Conservation (phyloP, 2,797 vertebrate genomes). For the Melanotaenia nigrans region DNA sequence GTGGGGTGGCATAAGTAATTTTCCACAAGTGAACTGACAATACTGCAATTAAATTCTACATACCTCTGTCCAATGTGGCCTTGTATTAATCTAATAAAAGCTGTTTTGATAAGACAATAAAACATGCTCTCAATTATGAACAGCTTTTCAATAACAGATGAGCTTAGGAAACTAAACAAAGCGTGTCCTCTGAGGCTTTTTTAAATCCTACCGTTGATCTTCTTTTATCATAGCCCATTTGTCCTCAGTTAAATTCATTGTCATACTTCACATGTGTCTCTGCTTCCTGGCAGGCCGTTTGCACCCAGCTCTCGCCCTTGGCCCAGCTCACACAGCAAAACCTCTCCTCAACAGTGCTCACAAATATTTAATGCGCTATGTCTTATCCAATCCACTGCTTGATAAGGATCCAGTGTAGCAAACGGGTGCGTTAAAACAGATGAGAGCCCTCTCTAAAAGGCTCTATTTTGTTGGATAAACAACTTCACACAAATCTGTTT, state of each 20-base stretch:
- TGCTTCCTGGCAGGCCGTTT: constrained; percentile 62
- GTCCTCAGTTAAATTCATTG: constrained; percentile 60
- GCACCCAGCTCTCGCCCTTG: constrained; percentile 66
- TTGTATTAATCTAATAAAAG: constrained; percentile 63
- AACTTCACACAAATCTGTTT: constrained; percentile 38
- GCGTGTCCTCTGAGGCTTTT: constrained; percentile 65
- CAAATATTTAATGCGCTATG: constrained; percentile 66
- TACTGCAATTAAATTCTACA: constrained; percentile 35
- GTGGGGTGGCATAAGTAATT: constrained; percentile 30
- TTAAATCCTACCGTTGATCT: constrained; percentile 72
- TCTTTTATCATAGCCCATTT: constrained; percentile 56
- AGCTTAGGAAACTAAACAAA: constrained; percentile 75
- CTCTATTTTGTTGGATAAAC: constrained; percentile 46
- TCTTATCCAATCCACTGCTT: constrained; percentile 60
- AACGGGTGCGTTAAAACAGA: constrained; percentile 35
- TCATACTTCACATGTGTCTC: constrained; percentile 68
- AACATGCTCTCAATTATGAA: constrained; percentile 67
- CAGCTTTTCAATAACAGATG: constrained; percentile 76
- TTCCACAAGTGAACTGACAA: constrained; percentile 32
- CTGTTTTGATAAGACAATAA: constrained; percentile 70
- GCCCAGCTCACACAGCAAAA: constrained; percentile 53
- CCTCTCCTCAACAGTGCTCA: constrained; percentile 47
- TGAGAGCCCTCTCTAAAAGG: constrained; percentile 40
- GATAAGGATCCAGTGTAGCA: constrained; percentile 58
- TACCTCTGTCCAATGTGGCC: constrained; percentile 24